Percentiles rank a stretch among this genome's conserved stretches.
Conservation (phyloP, 2,888 invertebrate species). For the Hemaris fuciformis region DNA sequence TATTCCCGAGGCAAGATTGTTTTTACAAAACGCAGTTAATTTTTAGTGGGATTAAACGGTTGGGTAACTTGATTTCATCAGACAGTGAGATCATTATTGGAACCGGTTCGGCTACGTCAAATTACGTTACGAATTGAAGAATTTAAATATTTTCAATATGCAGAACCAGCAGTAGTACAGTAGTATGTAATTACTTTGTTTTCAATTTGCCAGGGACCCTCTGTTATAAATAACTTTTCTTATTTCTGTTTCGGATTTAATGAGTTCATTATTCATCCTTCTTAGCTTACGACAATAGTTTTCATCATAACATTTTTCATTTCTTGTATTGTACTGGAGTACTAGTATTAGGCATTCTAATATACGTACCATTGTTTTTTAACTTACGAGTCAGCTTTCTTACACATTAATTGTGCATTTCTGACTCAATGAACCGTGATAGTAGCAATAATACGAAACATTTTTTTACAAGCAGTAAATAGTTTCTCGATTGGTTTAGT, state of each 20-base stretch:
- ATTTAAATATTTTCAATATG: conserved; percentile 25
- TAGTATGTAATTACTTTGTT: conserved; percentile 10
- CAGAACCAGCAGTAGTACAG: not conserved
- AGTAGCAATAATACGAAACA: no score
- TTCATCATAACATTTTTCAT: no score
- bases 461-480: no score
- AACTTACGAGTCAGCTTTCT: no score
- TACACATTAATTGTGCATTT: no score
- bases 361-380: no score
- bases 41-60: conserved; percentile 26
- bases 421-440: no score
- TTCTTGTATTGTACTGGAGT: no score
- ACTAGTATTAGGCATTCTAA: no score
- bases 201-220: not conserved
- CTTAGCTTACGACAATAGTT: no score
- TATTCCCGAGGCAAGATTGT: not conserved
- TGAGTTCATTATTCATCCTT: conserved; percentile 34
- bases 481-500: no score
- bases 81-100: conserved; percentile 65
- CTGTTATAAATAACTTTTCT: not conserved
- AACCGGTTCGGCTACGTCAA: conserved; percentile 55
- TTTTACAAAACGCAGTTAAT: not conserved
- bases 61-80: conserved; percentile 45
- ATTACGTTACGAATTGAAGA: conserved; percentile 34
- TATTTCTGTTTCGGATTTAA: not conserved